Conservation (phyloP, 2,797 vertebrate species). For the Sternotherus odoratus region DNA sequence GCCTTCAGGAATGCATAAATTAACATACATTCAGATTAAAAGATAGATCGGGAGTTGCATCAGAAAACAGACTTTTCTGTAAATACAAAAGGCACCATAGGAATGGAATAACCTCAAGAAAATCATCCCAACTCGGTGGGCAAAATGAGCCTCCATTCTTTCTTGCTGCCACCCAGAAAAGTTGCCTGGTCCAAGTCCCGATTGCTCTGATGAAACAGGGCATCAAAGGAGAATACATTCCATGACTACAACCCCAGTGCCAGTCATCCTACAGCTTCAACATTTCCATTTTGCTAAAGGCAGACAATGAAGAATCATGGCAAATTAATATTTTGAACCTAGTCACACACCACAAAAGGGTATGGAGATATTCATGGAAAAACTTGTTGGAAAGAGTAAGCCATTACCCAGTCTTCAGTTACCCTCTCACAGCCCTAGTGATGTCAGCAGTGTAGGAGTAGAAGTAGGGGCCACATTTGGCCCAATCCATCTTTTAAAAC, state of each 20-base stretch:
- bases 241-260: not conserved
- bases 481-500: not conserved
- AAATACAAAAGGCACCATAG: not conserved
- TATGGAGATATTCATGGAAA: not conserved
- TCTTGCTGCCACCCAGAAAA: constrained; percentile 12
- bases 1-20: accelerated
- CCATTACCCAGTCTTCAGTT: not conserved
- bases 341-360: not conserved
- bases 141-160: not conserved
- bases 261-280: not conserved
- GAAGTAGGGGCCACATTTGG: accelerated
- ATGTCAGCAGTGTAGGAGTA: accelerated
- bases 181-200: not conserved
- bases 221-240: not conserved
- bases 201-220: not conserved
- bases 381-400: not conserved
- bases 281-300: not conserved
- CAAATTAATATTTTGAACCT: not conserved
- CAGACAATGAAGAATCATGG: not conserved
- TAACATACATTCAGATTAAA: not conserved
- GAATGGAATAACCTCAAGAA: not conserved
- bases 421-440: not conserved
- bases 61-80: not conserved
- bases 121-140: not conserved
- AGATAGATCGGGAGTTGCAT: accelerated